A percentile compares a stretch with the other conserved stretches of the same genome.
Conservation (phyloP, 1,140 invertebrate species). For the Formica selysi region DNA sequence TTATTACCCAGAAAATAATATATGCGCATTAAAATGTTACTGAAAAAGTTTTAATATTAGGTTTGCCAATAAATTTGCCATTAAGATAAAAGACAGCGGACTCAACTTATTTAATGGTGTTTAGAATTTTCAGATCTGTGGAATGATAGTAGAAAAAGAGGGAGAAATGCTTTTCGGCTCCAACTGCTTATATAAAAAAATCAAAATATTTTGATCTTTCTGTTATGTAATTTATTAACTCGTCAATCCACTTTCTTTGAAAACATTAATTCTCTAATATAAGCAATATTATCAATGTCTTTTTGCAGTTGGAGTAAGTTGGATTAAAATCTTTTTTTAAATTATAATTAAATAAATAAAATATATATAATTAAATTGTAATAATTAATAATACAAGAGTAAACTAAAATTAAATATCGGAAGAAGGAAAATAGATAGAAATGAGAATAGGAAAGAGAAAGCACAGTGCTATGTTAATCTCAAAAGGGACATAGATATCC, state of each 20-base stretch:
- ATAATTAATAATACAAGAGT: neutral
- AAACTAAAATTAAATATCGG: neutral
- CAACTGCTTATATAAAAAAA: neutral
- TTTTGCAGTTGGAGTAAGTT: too few relatives aligned
- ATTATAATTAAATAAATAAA: neutral
- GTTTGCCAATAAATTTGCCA: too few relatives aligned
- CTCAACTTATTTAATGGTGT: too few relatives aligned
- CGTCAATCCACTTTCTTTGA: neutral
- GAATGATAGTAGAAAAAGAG: neutral
- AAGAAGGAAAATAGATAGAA: neutral
- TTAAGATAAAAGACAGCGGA: too few relatives aligned
- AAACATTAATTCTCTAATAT: neutral
- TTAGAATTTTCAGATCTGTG: too few relatives aligned
- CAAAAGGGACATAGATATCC: neutral
- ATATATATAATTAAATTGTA: neutral
- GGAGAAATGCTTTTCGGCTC: neutral
- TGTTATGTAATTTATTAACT: conserved; percentile 2
- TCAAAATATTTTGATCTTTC: neutral
- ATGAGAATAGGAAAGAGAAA: conserved; percentile 8
- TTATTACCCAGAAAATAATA: neutral
- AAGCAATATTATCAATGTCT: neutral
- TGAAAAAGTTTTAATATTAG: neutral
- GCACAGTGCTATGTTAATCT: neutral
- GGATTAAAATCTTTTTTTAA: too few relatives aligned
- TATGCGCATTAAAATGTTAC: neutral